A percentile compares a stretch with the other conserved stretches of the same genome.
These are phyloP conservation scores for Loripinus fragilis DNA, from an alignment of 2,888 invertebrate genomes.

Conservation along the genomic window DNA sequence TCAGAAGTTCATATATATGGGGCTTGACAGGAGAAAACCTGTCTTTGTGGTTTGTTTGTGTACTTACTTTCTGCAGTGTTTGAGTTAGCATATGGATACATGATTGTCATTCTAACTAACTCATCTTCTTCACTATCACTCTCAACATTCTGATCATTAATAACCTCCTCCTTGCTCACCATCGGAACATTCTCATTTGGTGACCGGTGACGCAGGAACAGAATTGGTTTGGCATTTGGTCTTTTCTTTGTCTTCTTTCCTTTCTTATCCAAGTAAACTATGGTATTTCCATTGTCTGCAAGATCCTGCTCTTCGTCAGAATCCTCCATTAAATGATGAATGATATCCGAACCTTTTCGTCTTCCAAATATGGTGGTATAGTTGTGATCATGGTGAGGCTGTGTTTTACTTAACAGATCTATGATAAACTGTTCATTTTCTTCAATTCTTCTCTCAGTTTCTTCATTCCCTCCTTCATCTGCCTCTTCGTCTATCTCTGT, in stretches of 20 bases:
- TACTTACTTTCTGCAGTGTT: slow-evolving; percentile 44
- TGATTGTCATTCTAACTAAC: background rate
- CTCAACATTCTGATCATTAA: slow-evolving; percentile 28
- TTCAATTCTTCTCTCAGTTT: slow-evolving; percentile 66
- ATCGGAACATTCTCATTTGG: slow-evolving; percentile 64
- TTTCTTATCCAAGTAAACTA: slow-evolving; percentile 6
- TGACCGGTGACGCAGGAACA: slow-evolving; percentile 57
- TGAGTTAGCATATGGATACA: background rate
- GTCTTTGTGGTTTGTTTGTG: too few species aligned
- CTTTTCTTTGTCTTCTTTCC: background rate
- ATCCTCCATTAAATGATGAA: slow-evolving; percentile 43
- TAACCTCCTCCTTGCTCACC: slow-evolving; percentile 67
- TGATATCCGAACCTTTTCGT: slow-evolving; percentile 60
- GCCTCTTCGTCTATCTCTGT: slow-evolving; percentile 1
- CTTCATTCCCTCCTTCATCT: slow-evolving; percentile 68
- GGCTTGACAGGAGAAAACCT: too few species aligned
- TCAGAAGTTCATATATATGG: too few species aligned
- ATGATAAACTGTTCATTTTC: slow-evolving; percentile 76
- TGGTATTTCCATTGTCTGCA: background rate
- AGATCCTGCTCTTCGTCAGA: slow-evolving; percentile 47
- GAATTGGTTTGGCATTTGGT: slow-evolving; percentile 57
- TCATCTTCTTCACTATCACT: slow-evolving; percentile 46
- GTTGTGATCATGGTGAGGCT: slow-evolving; percentile 77
- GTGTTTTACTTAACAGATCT: slow-evolving; percentile 69
- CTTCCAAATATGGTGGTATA: slow-evolving; percentile 79